Conservation (phyloP, 2,797 vertebrate genomes). For the Numenius phaeopus region DNA sequence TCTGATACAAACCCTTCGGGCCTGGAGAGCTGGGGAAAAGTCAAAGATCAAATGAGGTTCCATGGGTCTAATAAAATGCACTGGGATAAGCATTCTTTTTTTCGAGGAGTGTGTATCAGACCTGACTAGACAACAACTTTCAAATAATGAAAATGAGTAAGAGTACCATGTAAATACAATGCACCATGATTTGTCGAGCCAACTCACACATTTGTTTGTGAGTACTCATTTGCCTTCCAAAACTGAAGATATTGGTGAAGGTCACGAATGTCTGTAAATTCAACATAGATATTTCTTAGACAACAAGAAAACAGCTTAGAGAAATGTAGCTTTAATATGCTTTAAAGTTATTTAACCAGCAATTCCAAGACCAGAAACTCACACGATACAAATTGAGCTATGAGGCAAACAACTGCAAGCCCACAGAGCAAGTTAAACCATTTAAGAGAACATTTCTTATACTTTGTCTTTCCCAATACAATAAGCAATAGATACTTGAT, state of each 20-base stretch:
- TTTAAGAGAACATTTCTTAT: neutral
- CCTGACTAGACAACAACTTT: neutral
- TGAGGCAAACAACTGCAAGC: neutral
- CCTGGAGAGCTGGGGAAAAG: neutral
- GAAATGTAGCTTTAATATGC: neutral
- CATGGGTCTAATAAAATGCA: neutral
- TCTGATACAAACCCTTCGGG: neutral
- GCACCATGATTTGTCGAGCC: neutral
- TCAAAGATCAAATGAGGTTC: neutral
- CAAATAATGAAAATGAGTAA: neutral
- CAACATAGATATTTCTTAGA: neutral
- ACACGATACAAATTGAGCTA: neutral
- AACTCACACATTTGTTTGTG: neutral
- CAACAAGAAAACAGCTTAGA: neutral
- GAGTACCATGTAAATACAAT: neutral
- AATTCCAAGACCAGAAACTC: neutral
- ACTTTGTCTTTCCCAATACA: neutral
- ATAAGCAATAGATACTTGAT: neutral
- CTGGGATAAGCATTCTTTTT: neutral
- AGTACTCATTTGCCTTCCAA: neutral
- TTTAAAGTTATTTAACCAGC: neutral
- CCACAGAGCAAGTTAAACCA: neutral
- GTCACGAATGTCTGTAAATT: neutral
- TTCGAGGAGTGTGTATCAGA: neutral
- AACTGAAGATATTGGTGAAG: neutral